phyloP scores from a whole-genome alignment of 2,888 invertebrate genomes.

The Phaonia tiefii region DNA sequence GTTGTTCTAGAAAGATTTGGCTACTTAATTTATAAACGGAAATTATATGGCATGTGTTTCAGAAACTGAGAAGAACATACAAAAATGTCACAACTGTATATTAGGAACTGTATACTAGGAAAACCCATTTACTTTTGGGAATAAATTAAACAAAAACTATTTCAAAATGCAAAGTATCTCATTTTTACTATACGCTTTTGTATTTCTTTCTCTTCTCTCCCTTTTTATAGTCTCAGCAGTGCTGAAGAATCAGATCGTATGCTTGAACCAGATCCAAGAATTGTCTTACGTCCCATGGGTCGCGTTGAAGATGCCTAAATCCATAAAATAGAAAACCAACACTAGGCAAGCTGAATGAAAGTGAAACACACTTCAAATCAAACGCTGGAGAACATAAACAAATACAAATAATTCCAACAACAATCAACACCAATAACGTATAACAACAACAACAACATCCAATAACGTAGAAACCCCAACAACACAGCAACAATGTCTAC shows the following conservation, averaged over 20 bases:
- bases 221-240: conserved; percentile 82
- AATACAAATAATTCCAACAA: conserved; percentile 50
- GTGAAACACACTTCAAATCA: not conserved
- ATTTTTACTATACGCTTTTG: too few species aligned
- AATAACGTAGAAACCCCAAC: conserved; percentile 1
- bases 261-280: conserved; percentile 87
- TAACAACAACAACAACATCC: conserved; percentile 15
- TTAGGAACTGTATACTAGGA: too few species aligned
- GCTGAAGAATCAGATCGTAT: conserved; percentile 89
- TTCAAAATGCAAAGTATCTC: too few species aligned
- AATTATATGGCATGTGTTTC: too few species aligned
- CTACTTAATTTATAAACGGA: too few species aligned
- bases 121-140: too few species aligned
- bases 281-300: conserved; percentile 85
- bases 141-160: too few species aligned
- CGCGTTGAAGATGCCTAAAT: conserved; percentile 82
- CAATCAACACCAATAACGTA: conserved; percentile 63
- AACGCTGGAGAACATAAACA: not conserved
- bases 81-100: too few species aligned
- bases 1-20: too few species aligned
- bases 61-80: too few species aligned
- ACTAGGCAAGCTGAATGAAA: conserved; percentile 41
- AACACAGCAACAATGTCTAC: conserved; percentile 29
- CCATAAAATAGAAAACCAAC: conserved; percentile 1
- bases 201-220: too few species aligned